These are phyloP conservation scores for Cecropterus lyciades DNA, from an alignment of 1,140 invertebrate species.

Conservation along the genomic window DNA sequence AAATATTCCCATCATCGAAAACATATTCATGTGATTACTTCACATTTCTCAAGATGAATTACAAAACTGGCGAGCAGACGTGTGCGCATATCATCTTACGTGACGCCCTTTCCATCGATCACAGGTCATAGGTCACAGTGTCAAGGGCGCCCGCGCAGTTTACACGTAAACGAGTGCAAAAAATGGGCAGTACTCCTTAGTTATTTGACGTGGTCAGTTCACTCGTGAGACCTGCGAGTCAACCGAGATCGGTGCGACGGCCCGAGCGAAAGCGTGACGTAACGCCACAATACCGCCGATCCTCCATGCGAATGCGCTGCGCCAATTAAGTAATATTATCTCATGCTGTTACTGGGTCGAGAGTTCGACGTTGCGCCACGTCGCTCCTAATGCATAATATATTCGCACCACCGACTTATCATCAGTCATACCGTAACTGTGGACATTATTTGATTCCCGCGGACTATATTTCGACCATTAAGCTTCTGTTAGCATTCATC, in stretches of 20 bases:
- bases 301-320: conserved; percentile 23
- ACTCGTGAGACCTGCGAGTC: background rate
- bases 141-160: conserved; percentile 20
- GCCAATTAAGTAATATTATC: conserved; percentile 37
- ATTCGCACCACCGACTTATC: conserved; percentile 7
- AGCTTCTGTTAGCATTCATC: background rate
- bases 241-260: background rate
- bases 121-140: conserved; percentile 23
- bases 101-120: conserved; percentile 11
- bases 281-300: conserved; percentile 28
- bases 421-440: background rate
- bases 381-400: conserved; percentile 28
- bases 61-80: conserved; percentile 13
- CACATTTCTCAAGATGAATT: conserved; percentile 17
- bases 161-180: conserved; percentile 16
- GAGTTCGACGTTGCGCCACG: conserved; percentile 28
- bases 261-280: conserved; percentile 25
- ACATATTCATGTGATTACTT: background rate
- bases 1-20: background rate
- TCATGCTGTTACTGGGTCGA: conserved; percentile 33
- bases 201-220: conserved; percentile 8
- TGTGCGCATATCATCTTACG: conserved; percentile 9
- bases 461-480: conserved; percentile 14
- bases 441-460: conserved; percentile 12
- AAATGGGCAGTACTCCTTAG: background rate